Conservation (phyloP, 2,797 vertebrate species). For the Phoeniculus purpureus region DNA sequence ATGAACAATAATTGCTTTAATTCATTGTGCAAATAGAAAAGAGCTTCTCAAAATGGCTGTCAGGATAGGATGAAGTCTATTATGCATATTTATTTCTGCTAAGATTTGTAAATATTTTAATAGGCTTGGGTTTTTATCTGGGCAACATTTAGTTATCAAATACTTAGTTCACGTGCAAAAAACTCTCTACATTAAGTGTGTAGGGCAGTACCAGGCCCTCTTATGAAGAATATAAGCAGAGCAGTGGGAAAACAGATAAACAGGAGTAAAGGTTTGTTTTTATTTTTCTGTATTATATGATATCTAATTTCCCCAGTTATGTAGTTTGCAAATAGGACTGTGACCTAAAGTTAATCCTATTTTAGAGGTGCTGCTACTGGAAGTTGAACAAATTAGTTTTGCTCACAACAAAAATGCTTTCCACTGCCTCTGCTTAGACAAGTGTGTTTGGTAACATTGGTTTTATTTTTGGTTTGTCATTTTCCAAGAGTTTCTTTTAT, state of each 20-base stretch:
- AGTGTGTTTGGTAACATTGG: background rate
- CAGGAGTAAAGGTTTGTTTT: background rate
- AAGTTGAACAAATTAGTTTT: background rate
- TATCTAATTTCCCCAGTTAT: background rate
- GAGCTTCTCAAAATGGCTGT: constrained; percentile 40
- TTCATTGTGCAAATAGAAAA: constrained; percentile 49
- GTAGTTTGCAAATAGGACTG: background rate
- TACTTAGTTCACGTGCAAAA: background rate
- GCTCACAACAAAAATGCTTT: background rate
- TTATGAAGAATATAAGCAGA: background rate
- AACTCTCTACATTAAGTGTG: background rate
- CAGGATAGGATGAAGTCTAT: constrained; percentile 24
- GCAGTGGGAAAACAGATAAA: background rate
- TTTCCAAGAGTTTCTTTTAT: background rate
- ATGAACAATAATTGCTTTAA: constrained; percentile 56
- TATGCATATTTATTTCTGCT: constrained; percentile 23
- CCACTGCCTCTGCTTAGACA: background rate
- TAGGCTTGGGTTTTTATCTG: constrained; percentile 7
- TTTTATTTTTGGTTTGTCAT: background rate
- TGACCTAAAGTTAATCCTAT: background rate
- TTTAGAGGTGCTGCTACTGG: background rate
- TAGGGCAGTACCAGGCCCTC: background rate
- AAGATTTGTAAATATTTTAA: constrained; percentile 64
- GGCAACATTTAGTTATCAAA: constrained; percentile 6
- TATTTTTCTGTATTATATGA: background rate